Percentiles rank a stretch among this genome's conserved stretches.
Evolutionary conservation across 2,113 vertebrate genomes (phyloP).

Genomic region (Xyrauchen texanus): DNA sequence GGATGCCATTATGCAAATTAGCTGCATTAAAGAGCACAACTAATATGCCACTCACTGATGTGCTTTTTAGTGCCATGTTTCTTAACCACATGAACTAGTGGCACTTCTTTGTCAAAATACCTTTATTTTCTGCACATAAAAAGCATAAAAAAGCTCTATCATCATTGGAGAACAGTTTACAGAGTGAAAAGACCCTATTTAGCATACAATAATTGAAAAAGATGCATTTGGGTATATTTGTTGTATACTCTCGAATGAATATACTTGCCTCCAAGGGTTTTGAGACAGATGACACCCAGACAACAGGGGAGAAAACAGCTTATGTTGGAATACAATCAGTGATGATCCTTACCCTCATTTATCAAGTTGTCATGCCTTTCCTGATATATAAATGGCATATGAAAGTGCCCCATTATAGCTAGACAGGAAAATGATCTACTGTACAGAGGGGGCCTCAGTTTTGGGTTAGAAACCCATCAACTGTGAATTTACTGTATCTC

Average conservation of each 20-base stretch:
- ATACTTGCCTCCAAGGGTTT: conserved; percentile 9
- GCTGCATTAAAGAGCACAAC: conserved; percentile 1
- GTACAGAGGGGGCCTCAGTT: not conserved
- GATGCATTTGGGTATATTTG: conserved; percentile 31
- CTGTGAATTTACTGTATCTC: not conserved
- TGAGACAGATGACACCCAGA: conserved; percentile 32
- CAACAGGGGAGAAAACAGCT: conserved; percentile 19
- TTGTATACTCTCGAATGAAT: conserved; percentile 30
- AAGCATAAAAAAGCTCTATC: not conserved
- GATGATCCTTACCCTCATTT: conserved; percentile 32
- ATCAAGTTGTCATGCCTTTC: conserved; percentile 27
- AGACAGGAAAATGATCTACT: not conserved
- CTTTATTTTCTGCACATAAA: not conserved
- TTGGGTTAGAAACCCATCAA: conserved; percentile 15
- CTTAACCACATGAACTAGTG: not conserved
- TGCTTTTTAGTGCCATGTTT: not conserved
- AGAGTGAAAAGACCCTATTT: conserved; percentile 13
- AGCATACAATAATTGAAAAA: conserved; percentile 33
- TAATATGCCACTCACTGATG: conserved; percentile 17
- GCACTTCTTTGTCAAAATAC: conserved; percentile 6
- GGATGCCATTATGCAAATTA: conserved; percentile 24
- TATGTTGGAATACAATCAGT: conserved; percentile 32
- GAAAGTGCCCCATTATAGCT: not conserved
- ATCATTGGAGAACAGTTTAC: conserved; percentile 7
- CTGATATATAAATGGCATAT: conserved; percentile 6